Evolutionary conservation across 1,140 invertebrate genomes (phyloP).

Genomic region (Zaprionus nigranus): DNA sequence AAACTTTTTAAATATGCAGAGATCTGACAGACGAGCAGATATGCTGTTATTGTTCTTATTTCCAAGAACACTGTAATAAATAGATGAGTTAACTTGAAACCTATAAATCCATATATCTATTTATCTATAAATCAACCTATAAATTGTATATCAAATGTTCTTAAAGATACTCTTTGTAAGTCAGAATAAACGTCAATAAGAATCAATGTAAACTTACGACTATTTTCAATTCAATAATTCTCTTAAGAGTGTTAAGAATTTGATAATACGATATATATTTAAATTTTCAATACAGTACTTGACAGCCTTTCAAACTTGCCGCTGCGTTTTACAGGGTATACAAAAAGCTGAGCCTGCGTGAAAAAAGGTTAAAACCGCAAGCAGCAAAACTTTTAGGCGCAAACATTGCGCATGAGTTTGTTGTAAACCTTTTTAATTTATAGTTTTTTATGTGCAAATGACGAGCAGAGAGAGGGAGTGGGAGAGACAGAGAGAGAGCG

Average conservation of each 20-base stretch:
- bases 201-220: too few relatives aligned
- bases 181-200: too few relatives aligned
- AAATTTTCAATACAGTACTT: neutral
- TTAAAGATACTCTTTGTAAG: too few relatives aligned
- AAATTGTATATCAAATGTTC: neutral
- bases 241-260: too few relatives aligned
- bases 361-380: constrained; percentile 20
- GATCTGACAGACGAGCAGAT: neutral
- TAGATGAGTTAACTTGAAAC: neutral
- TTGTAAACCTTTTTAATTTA: constrained; percentile 58
- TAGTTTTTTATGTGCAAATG: constrained; percentile 50
- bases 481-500: neutral
- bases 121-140: too few relatives aligned
- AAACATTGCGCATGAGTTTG: constrained; percentile 38
- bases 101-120: too few relatives aligned
- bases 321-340: constrained; percentile 26
- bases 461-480: neutral
- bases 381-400: constrained; percentile 30
- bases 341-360: neutral
- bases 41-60: neutral
- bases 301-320: neutral
- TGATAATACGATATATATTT: neutral
- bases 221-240: too few relatives aligned
- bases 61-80: neutral
- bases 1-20: neutral